Base-by-base conservation (phyloP, 2,113 vertebrate species). In the Gymnogyps californianus region DNA sequence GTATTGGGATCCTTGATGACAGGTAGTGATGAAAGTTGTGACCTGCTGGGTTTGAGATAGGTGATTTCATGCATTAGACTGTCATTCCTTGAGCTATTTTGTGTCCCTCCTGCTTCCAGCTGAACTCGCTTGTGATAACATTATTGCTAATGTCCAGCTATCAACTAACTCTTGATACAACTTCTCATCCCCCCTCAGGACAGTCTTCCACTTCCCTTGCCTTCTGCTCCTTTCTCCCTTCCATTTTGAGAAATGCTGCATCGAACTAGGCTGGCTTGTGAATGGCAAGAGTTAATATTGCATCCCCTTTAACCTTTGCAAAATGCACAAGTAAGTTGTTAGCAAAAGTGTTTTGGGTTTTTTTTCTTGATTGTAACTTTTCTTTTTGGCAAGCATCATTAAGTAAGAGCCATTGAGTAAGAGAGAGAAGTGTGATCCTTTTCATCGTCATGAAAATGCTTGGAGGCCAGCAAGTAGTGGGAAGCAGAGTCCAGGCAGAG, bases 211-310 rank as follows among this genome's bases (percentile, higher is more conserved):
- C 20, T 26, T 80, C 44, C 22, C 18, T 42, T 67, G 22, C 31
- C 42, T 79, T 70, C 65, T 71, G 5, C 12, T 92, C 47, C 52
- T 62, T 83, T 54, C 11, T 89, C 32, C 5, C 20, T 91, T 21
- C 16, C 40, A 5, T 28, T 67, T 16, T 34, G 25, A 51, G 71
- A 49, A 59, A 31, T 29, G 7, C n/a, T 29, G 4, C 5, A 5
- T 78, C 7, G 5, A 22, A 2, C 46, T 26, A 2, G 32, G 16
- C 59, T 82, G 65, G 5, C 47, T 83, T 40, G 21, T 5, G 54
- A 34, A 0, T 9, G 42, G 17, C 24, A 46, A 11, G 70, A 69
- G 20, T 49, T 34, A 2, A 9, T 4, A 1, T 4, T 7, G 4
- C 32, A 16, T 38, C 32, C 7, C 14, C 34, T 46, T n/a, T 5